A percentile compares a stretch with the other conserved stretches of the same genome.
Evolutionary conservation across 1,140 invertebrate species (phyloP).

Genomic region (Zophobas morio): DNA sequence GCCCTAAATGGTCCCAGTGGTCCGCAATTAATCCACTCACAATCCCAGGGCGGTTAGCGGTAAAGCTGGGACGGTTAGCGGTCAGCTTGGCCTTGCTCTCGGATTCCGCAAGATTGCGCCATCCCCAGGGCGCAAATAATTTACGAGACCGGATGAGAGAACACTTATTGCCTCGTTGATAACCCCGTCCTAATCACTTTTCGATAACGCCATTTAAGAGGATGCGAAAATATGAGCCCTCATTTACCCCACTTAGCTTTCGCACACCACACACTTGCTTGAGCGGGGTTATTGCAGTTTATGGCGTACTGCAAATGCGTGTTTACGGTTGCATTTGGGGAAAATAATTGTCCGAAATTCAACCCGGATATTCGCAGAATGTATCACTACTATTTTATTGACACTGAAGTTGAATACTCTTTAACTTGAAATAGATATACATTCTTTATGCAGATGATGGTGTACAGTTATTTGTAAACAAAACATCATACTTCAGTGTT

Average conservation of each 20-base stretch:
- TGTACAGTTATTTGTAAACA: no score
- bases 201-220: slow-evolving; percentile 6
- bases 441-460: no score
- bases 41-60: slow-evolving; percentile 59
- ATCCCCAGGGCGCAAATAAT: slow-evolving; percentile 29
- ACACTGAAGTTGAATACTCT: no score
- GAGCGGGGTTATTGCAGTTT: no score
- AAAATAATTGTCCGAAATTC: no score
- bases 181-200: slow-evolving; percentile 14
- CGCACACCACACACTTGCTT: no score
- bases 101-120: slow-evolving; percentile 55
- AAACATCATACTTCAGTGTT: no score
- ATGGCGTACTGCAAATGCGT: no score
- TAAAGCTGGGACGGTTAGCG: slow-evolving; percentile 56
- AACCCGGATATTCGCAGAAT: no score
- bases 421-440: no score
- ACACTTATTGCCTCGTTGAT: slow-evolving; percentile 24
- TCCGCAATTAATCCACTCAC: slow-evolving; percentile 62
- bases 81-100: slow-evolving; percentile 53
- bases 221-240: background rate
- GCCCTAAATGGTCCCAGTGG: slow-evolving; percentile 60
- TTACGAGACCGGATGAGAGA: slow-evolving; percentile 16
- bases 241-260: background rate
- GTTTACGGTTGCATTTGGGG: no score
- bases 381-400: no score